These are phyloP conservation scores for Notodonta dromedarius DNA, from an alignment of 2,888 invertebrate species.

Conservation along the genomic window DNA sequence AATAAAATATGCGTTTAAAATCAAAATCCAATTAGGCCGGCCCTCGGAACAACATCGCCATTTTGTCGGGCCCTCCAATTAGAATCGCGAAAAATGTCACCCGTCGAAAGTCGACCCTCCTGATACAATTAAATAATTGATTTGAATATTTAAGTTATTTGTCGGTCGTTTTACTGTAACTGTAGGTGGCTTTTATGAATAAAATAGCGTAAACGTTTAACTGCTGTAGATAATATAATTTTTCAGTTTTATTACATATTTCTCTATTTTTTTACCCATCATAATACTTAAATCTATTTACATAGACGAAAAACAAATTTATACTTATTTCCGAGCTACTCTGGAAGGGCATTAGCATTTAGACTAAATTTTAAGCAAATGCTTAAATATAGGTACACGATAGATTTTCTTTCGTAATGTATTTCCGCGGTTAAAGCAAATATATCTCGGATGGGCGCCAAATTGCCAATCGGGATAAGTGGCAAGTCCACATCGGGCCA, in stretches of 20 bases:
- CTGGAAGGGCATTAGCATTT: too few relatives aligned
- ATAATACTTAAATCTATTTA: too few relatives aligned
- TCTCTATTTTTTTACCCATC: too few relatives aligned
- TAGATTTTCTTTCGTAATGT: slow-evolving; percentile 18
- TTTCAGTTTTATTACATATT: too few relatives aligned
- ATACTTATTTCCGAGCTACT: too few relatives aligned
- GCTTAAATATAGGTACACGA: not conserved
- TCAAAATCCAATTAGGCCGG: slow-evolving; percentile 36
- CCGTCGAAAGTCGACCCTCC: slow-evolving; percentile 17
- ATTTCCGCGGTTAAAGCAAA: slow-evolving; percentile 47
- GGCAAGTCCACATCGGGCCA: slow-evolving; percentile 54
- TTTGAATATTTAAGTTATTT: slow-evolving; percentile 7
- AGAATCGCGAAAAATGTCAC: slow-evolving; percentile 34
- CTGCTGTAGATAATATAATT: not conserved
- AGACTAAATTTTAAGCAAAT: not conserved
- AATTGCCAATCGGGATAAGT: slow-evolving; percentile 75
- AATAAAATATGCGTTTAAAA: slow-evolving; percentile 36
- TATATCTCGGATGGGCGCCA: slow-evolving; percentile 56
- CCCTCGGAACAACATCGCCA: slow-evolving; percentile 22
- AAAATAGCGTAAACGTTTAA: not conserved
- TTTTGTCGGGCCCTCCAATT: slow-evolving; percentile 25
- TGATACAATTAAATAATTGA: slow-evolving; percentile 34
- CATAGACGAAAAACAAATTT: too few relatives aligned
- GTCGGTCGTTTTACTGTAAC: not conserved
- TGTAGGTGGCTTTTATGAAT: not conserved